Percentiles rank a stretch among this genome's conserved stretches.
phyloP scores from a whole-genome alignment of 2,113 vertebrate species.

The Zootoca vivipara region DNA sequence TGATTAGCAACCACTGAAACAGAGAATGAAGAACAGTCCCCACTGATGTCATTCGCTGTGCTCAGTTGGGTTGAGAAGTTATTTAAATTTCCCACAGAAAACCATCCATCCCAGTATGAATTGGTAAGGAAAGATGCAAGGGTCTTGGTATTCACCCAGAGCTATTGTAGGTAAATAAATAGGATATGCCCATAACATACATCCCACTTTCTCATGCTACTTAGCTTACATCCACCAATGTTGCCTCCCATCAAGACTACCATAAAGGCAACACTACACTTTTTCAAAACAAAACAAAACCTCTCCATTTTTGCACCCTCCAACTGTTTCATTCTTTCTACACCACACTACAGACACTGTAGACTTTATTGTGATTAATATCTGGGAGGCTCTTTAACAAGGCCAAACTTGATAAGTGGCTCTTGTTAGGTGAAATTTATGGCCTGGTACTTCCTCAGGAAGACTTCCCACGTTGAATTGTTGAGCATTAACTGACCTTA shows the following conservation, averaged over 20 bases:
- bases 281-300: slow-evolving; percentile 2
- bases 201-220: rapidly evolving
- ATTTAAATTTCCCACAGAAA: rapidly evolving
- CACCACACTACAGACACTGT: slow-evolving; percentile 33
- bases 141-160: rapidly evolving
- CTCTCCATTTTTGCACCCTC: slow-evolving; percentile 23
- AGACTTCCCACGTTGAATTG: slow-evolving; percentile 83
- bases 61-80: not conserved
- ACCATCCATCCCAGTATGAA: rapidly evolving
- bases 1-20: rapidly evolving
- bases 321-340: slow-evolving; percentile 27
- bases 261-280: not conserved
- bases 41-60: rapidly evolving
- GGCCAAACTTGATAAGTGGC: slow-evolving; percentile 70
- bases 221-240: not conserved
- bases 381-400: slow-evolving; percentile 71
- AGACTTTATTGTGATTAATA: slow-evolving; percentile 64
- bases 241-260: not conserved
- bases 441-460: slow-evolving; percentile 77
- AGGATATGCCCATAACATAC: rapidly evolving
- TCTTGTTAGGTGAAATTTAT: slow-evolving; percentile 82
- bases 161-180: not conserved
- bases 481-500: slow-evolving; percentile 78
- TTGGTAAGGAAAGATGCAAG: not conserved
- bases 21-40: rapidly evolving